phyloP scores from a whole-genome alignment of 2,888 invertebrate genomes.

The Dusona sp. region DNA sequence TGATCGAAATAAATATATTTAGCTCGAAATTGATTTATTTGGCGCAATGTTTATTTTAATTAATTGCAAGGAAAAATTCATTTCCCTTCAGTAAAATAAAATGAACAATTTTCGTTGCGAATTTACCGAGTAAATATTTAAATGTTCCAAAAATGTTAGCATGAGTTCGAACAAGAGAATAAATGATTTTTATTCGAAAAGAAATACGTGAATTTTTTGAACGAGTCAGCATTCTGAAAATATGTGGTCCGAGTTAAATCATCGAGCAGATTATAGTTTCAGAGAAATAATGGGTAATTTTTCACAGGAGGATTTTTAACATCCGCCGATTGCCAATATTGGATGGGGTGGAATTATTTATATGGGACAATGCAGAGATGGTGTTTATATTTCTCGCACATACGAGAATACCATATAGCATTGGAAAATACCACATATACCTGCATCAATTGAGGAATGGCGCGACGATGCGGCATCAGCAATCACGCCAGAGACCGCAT shows the following conservation, averaged over 20 bases:
- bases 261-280: neutral
- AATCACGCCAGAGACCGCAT: slow-evolving; percentile 61
- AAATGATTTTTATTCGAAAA: neutral
- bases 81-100: no score
- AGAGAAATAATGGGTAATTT: neutral
- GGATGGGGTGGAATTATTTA: neutral
- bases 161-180: neutral
- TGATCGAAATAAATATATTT: no score
- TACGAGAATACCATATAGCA: slow-evolving; percentile 10
- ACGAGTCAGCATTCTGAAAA: neutral
- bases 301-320: neutral
- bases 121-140: neutral
- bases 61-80: no score
- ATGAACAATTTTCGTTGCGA: neutral
- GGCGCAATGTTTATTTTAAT: neutral
- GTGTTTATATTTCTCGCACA: neutral
- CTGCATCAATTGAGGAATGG: slow-evolving; percentile 14
- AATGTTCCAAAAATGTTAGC: neutral
- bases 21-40: no score
- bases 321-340: neutral
- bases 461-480: slow-evolving; percentile 58
- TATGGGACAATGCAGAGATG: neutral
- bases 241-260: neutral
- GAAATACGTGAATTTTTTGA: neutral
- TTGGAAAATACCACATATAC: neutral